Evolutionary conservation across 2,113 vertebrate genomes (phyloP), one percentile per base, ranked within the genome.

Genomic region (Paradisaea rubra): DNA sequence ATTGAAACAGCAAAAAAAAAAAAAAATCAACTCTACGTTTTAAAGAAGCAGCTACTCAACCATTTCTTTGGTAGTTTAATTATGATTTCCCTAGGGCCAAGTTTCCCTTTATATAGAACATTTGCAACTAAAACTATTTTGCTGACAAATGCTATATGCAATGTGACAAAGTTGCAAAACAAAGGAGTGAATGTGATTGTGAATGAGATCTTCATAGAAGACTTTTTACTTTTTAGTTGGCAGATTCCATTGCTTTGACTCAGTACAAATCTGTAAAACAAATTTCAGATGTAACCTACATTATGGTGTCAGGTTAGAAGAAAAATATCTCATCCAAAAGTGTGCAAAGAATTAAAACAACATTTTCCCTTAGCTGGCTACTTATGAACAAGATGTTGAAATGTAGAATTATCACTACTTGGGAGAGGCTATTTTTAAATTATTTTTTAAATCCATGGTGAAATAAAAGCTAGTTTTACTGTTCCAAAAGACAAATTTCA

Each of bases 21-120:
- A 45, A 33, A 7, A 45, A 22, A 49, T 4, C 3, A 22, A 9
- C 11, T 16, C 25, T 27, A 50, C 27, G 71, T 94, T 96, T 95
- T 91, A 96, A 93, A 96, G 81, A 87, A 95, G 68, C 37, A 74
- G 41, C 64, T 81, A 53, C 68, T 70, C 22, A 20, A 82, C 71
- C 13, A 63, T 81, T 89, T 91, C 9, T 92, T 77, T 91, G 37
- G 60, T 86, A 88, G 57, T 92, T 96, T 92, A 94, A 95, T 95
- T 93, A 63, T 44, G 78, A 85, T 88, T 95, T 69, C 86, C 65
- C 49, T 69, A 24, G 39, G 45, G 78, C 73, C 79, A 89, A 53
- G 54, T 90, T 96, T 91, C 82, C 72, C 68, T 96, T 95, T 88
- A 63, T 37, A 50, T 30, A 44, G 37, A 73, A 69, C 10, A 37